phyloP scores from a whole-genome alignment of 1,140 invertebrate genomes.

The Acromyrmex charruanus region DNA sequence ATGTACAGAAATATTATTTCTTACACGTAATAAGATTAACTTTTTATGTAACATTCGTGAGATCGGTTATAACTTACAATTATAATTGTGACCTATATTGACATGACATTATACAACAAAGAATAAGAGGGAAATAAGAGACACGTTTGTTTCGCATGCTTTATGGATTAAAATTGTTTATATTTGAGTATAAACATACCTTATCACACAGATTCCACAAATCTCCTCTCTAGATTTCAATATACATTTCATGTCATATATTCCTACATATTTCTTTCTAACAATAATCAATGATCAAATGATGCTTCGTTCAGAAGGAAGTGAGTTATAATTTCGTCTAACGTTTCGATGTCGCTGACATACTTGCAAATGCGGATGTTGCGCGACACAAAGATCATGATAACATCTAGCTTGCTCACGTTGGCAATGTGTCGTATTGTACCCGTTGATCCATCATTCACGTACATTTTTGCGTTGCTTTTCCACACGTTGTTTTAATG shows the following conservation, averaged over 20 bases:
- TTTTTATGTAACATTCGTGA: not conserved
- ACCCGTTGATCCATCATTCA: not conserved
- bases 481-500: not conserved
- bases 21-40: not conserved
- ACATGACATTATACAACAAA: not conserved
- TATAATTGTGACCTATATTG: not conserved
- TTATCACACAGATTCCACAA: not conserved
- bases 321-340: not conserved
- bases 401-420: not conserved
- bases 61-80: too few species aligned
- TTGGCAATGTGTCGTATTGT: not conserved
- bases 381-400: not conserved
- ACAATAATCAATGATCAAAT: not conserved
- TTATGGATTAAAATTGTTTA: not conserved
- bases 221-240: not conserved
- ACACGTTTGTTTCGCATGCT: not conserved
- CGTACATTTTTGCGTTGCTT: not conserved
- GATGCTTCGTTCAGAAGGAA: not conserved
- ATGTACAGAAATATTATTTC: not conserved
- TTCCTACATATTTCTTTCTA: not conserved
- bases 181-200: not conserved
- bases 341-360: not conserved
- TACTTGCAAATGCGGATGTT: not conserved
- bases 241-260: not conserved
- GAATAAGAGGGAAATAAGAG: not conserved